Conservation (phyloP, 2,797 vertebrate genomes). For the Brachyrhaphis roseni region DNA sequence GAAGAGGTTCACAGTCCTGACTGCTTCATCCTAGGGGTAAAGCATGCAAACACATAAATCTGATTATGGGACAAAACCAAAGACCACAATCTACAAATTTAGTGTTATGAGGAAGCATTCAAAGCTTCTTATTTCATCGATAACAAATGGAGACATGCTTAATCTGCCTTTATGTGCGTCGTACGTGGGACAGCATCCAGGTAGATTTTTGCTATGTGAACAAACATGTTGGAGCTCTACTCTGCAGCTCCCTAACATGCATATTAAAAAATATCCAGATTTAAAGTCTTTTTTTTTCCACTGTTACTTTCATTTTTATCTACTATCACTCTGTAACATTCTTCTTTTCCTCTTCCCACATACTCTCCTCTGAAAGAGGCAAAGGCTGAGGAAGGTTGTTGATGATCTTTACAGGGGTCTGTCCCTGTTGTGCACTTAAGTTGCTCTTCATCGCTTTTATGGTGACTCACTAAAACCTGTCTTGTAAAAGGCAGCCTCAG, state of each 20-base stretch:
- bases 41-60: too few species aligned
- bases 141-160: conserved; percentile 45
- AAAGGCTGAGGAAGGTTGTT: conserved; percentile 57
- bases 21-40: too few species aligned
- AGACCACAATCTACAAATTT: not conserved
- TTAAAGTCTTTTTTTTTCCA: conserved; percentile 41
- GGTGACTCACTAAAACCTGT: conserved; percentile 78
- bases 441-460: conserved; percentile 81
- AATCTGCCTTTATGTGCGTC: conserved; percentile 29
- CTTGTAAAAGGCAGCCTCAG: conserved; percentile 72
- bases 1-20: too few species aligned
- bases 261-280: conserved; percentile 39
- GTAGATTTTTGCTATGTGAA: conserved; percentile 61
- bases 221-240: conserved; percentile 29
- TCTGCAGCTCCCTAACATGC: conserved; percentile 39
- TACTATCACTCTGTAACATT: conserved; percentile 43
- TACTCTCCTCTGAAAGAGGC: conserved; percentile 37
- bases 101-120: not conserved
- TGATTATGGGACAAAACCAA: too few species aligned
- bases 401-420: conserved; percentile 73
- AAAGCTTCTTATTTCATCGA: conserved; percentile 56
- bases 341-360: conserved; percentile 31
- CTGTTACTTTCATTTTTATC: conserved; percentile 65
- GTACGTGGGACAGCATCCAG: conserved; percentile 35
- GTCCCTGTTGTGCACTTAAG: conserved; percentile 77